These are phyloP conservation scores for Cecidostiba fungosa DNA, from an alignment of 2,888 invertebrate genomes.

Conservation along the genomic window DNA sequence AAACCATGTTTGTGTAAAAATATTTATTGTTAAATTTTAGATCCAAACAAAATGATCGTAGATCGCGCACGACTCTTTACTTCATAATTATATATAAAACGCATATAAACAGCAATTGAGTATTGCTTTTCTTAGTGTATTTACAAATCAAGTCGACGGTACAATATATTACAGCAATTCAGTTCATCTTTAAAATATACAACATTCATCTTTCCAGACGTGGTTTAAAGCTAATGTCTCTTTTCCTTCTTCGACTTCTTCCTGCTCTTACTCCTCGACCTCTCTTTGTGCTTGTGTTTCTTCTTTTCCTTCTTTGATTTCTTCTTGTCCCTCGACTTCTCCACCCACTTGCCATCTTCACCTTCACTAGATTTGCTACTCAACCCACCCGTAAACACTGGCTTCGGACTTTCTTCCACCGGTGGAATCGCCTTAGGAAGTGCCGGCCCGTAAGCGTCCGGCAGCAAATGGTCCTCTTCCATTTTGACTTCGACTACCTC, in stretches of 20 bases:
- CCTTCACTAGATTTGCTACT: constrained; percentile 63
- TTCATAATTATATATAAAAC: not conserved
- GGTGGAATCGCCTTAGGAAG: constrained; percentile 81
- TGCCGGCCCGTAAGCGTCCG: constrained; percentile 83
- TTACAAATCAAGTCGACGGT: constrained; percentile 37
- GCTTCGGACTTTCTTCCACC: constrained; percentile 63
- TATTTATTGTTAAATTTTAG: constrained; percentile 27
- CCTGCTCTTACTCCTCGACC: constrained; percentile 71
- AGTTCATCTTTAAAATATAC: constrained; percentile 15
- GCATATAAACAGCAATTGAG: not conserved
- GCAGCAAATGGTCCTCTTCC: constrained; percentile 58
- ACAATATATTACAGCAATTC: constrained; percentile 40
- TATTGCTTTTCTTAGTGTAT: constrained; percentile 7
- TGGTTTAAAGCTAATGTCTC: constrained; percentile 42
- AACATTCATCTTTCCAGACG: constrained; percentile 18
- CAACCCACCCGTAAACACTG: constrained; percentile 71
- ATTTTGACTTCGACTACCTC: constrained; percentile 41
- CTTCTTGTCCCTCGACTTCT: constrained; percentile 67
- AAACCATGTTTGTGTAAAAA: constrained; percentile 24
- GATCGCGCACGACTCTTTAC: not conserved
- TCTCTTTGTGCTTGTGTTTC: constrained; percentile 76
- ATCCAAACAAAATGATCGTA: not conserved
- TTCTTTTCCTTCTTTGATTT: constrained; percentile 77
- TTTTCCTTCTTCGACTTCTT: constrained; percentile 75
- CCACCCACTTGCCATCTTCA: constrained; percentile 73